phyloP scores from a whole-genome alignment of 2,888 invertebrate genomes.

The Arge pagana region DNA sequence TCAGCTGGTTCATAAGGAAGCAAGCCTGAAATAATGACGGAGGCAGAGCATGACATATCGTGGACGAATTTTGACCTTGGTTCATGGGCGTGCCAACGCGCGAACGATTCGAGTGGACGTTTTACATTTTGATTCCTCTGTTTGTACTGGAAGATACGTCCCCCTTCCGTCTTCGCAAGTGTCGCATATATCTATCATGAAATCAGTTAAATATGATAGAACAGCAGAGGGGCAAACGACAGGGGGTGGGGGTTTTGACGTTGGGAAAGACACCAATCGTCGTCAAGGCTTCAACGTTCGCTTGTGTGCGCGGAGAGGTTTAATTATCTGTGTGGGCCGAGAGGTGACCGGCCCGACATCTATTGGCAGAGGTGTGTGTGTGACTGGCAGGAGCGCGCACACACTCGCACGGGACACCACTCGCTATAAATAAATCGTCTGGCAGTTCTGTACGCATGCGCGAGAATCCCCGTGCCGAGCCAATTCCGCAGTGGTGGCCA shows the following conservation, averaged over 20 bases:
- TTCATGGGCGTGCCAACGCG: constrained; percentile 21
- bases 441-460: constrained; percentile 22
- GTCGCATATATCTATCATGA: constrained; percentile 34
- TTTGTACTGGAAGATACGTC: constrained; percentile 18
- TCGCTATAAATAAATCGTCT: constrained; percentile 34
- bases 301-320: constrained; percentile 24
- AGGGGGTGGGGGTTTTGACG: constrained; percentile 34
- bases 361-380: constrained; percentile 1
- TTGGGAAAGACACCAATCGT: constrained; percentile 56
- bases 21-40: neutral
- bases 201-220: constrained; percentile 42
- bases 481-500: constrained; percentile 56
- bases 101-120: constrained; percentile 19
- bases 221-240: constrained; percentile 27
- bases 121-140: constrained; percentile 20
- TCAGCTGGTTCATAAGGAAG: neutral
- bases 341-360: constrained; percentile 22
- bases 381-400: constrained; percentile 13
- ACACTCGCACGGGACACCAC: constrained; percentile 11
- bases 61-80: constrained; percentile 20
- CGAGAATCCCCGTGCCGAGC: constrained; percentile 35
- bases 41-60: constrained; percentile 11
- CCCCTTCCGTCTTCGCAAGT: constrained; percentile 8
- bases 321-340: constrained; percentile 14
- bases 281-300: constrained; percentile 33